Evolutionary conservation across 2,888 invertebrate genomes (phyloP), one percentile per base, ranked within the genome.

Genomic region (Atethmia centrago): DNA sequence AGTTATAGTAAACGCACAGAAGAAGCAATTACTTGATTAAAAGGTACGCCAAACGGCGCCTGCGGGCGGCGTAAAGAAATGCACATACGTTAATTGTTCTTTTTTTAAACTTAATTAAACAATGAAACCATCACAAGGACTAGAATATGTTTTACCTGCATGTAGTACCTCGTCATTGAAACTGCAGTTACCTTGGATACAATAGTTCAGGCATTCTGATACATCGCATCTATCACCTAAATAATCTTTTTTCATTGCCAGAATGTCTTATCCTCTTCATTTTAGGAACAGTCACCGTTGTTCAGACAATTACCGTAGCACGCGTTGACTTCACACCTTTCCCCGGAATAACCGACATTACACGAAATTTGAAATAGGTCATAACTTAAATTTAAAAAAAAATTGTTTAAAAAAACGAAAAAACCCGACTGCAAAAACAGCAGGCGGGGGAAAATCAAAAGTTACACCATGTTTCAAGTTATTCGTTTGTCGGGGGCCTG

Each of bases 151-250:
- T 65, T 65, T 53, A 70, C 70, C 70, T 94, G 94, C 96, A 96
- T 53, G 81, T 87, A 2, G 96, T 94, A 31, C 95, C 12, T 91
- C 89, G 8, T 79, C 66, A 16, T 89, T 89, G 7, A 93, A 73
- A 49, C 92, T 92, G 85, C 98, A 98, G 53, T 96, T 96, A 19
- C 98, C 98, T 79, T 97, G 95, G 2, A 98, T 89, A 90, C 98
- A 98, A 90, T 96, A 98, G 89, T 98, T 98, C 85, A 97, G 96
- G 88, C 98, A 98, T 25, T 97, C 93, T 1, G 97, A 95, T 21
- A 58, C 31, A 1, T 31, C 31, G 12, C 58, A 58, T 31, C 58
- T 55, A 55, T 55, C 25, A 28, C 55, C 28, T 28, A 55, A 16
- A 8, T 55, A 28, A 55, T 8, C 25, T 28, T 25, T 28, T 55